Base-by-base conservation (phyloP, 2,888 invertebrate genomes). In the Hyalella azteca region DNA sequence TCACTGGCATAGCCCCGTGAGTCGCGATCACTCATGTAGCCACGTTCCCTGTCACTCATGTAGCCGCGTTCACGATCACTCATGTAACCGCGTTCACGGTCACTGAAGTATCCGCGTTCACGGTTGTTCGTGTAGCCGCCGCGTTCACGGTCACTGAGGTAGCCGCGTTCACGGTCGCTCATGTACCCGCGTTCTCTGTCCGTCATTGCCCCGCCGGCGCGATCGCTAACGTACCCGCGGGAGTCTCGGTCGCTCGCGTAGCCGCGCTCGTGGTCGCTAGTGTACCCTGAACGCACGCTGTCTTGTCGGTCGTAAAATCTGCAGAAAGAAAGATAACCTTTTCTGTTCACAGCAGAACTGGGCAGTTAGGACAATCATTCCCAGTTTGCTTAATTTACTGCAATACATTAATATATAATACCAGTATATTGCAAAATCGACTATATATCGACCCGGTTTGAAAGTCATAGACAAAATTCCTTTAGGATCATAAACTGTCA, bases 271-370 rank as follows among this genome's bases (percentile, higher is more conserved):
- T 83, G 92, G 89, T 95, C 96, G 87, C 95, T 95, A 89, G 95
- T 92, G 90, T 95, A 96, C 88, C 95, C 95, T 1, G 95, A 95
- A 77, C 95, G 91, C 84, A 95, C 91, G 88, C 95, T 95, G 89
- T 95, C 95, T 90, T 95, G 95, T 19, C 95, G 92, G 88, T 95
- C 84, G 49, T 84, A 84, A 60, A 82, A 81, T 66, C 84, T 84
- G 79, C 26, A 9, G 50, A 95, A 87, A 95, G 95, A 86, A 93
- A 92, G 13, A 75, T 26, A 81, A 93, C n/a, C n/a, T n/a, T n/a
- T n/a, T n/a, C n/a, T n/a, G n/a, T n/a, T n/a, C n/a, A n/a, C n/a
- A n/a, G n/a, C n/a, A n/a, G n/a, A n/a, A n/a, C n/a, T n/a, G n/a
- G n/a, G n/a, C n/a, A n/a, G n/a, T n/a, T n/a, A n/a, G n/a, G n/a